phyloP scores from a whole-genome alignment of 1,140 invertebrate species.

The Saccostrea cuccullata region DNA sequence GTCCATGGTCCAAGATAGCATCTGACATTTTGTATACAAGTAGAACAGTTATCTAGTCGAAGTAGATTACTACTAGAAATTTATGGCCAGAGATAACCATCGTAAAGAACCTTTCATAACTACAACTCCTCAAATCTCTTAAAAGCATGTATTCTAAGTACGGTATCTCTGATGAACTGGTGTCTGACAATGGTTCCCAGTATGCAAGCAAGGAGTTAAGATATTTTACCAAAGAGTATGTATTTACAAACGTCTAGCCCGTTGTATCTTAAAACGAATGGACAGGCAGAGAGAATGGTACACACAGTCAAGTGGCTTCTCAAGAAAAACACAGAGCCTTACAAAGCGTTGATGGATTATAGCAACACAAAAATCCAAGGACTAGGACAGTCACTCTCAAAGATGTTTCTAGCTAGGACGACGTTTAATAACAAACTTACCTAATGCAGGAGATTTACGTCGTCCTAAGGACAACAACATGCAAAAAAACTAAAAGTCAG shows the following conservation, averaged over 20 bases:
- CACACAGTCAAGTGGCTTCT: constrained; percentile 40
- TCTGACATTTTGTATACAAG: constrained; percentile 14
- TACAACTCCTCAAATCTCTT: background rate
- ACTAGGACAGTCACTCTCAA: no score
- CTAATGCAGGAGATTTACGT: no score
- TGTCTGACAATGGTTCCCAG: constrained; percentile 77
- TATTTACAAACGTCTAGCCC: constrained; percentile 75
- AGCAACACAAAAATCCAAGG: no score
- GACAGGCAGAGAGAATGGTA: constrained; percentile 58
- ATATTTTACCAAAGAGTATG: constrained; percentile 75
- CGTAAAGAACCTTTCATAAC: constrained; percentile 12
- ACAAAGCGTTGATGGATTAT: background rate
- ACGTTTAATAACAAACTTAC: no score
- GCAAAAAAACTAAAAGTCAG: no score
- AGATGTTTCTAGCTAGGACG: no score
- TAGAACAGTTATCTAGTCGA: constrained; percentile 5
- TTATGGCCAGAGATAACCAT: constrained; percentile 41
- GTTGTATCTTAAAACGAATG: constrained; percentile 75
- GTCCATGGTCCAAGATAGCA: constrained; percentile 34
- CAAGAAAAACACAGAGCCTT: constrained; percentile 20
- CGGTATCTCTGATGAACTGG: constrained; percentile 34
- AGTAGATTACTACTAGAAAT: constrained; percentile 59
- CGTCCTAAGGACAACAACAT: no score
- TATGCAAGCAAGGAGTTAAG: constrained; percentile 76
- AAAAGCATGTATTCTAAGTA: constrained; percentile 38